Conservation (phyloP, 2,113 vertebrate genomes). For the Lanius ludovicianus region DNA sequence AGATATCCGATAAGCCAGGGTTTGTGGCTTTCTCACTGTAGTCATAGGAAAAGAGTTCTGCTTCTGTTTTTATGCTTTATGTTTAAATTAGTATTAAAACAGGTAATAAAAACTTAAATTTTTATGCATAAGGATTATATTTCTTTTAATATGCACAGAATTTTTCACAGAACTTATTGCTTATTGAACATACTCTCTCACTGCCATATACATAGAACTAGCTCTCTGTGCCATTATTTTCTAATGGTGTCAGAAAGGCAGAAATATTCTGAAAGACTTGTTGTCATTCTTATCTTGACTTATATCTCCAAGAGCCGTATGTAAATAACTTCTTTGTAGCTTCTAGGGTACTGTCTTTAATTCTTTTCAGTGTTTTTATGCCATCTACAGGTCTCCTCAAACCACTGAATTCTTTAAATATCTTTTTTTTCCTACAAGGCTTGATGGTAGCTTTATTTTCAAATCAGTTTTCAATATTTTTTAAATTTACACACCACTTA, state of each 20-base stretch:
- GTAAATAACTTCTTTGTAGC: not conserved
- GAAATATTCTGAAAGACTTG: not conserved
- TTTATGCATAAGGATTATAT: not conserved
- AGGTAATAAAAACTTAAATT: not conserved
- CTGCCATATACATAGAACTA: not conserved
- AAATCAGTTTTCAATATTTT: not conserved
- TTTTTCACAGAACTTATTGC: not conserved
- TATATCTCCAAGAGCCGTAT: not conserved
- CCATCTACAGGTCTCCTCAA: slow-evolving; percentile 17
- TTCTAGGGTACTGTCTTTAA: not conserved
- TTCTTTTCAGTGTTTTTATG: slow-evolving; percentile 6
- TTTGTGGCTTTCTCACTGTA: not conserved
- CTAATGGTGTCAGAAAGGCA: not conserved
- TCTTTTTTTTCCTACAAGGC: not conserved
- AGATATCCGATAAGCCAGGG: not conserved
- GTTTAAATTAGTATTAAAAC: not conserved
- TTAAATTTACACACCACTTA: not conserved
- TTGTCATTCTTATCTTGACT: not conserved
- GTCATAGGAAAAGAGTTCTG: not conserved
- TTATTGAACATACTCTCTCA: not conserved
- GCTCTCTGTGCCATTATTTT: not conserved
- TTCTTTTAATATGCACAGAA: not conserved
- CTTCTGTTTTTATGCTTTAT: not conserved
- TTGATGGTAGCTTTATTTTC: not conserved
- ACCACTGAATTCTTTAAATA: not conserved